A percentile compares a stretch with the other conserved stretches of the same genome.
These are phyloP conservation scores for Desmophyllum pertusum DNA, from an alignment of 92 coral and sea anemone species.

Conservation along the genomic window DNA sequence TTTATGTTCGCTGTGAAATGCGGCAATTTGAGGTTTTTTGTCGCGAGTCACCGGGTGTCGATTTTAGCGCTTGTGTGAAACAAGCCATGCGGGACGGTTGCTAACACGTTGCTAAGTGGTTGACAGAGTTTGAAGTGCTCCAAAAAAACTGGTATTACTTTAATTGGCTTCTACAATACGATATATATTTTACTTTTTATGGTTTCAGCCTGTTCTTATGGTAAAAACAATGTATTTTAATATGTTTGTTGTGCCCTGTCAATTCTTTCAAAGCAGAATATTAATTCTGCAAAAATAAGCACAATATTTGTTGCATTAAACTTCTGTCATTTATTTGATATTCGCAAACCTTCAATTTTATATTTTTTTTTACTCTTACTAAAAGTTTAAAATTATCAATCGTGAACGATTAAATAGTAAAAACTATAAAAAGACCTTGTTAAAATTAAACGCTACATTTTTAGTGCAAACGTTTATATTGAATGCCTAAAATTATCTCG, in stretches of 20 bases:
- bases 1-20: slow-evolving; percentile 26
- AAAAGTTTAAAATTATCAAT: not conserved
- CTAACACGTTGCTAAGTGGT: slow-evolving; percentile 73
- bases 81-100: slow-evolving; percentile 70
- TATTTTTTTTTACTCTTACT: not conserved
- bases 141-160: not conserved
- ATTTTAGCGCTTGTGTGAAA: slow-evolving; percentile 10
- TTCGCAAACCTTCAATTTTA: not conserved
- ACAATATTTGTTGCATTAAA: not conserved
- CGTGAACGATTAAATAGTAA: not conserved
- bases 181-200: not conserved
- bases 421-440: not conserved
- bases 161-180: not conserved
- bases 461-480: not conserved
- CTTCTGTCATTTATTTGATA: not conserved
- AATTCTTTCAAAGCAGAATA: too few species aligned
- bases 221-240: too few species aligned
- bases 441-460: not conserved
- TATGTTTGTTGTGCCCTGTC: too few species aligned
- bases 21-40: slow-evolving; percentile 13
- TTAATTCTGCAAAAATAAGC: too few species aligned
- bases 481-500: not conserved
- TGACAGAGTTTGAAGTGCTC: not conserved
- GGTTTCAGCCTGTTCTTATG: not conserved
- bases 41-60: slow-evolving; percentile 10